Percentiles rank a stretch among this genome's conserved stretches.
phyloP scores from a whole-genome alignment of 2,113 vertebrate species.

The Notothenia rossii region DNA sequence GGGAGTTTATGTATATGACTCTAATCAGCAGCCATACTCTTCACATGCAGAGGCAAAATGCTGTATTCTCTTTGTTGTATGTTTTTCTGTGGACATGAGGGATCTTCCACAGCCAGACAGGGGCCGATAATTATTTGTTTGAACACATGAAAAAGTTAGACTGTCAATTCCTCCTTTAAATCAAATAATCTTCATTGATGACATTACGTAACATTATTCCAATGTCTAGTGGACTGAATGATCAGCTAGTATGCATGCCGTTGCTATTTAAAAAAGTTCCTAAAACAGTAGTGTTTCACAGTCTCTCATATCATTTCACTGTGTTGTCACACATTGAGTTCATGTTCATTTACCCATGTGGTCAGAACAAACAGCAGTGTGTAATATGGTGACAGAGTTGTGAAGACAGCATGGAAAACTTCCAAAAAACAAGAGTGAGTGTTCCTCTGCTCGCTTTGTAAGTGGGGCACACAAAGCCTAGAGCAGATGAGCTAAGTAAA shows the following conservation, averaged over 20 bases:
- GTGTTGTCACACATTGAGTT: constrained; percentile 7
- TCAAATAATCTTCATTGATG: neutral
- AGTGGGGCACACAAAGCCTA: constrained; percentile 77
- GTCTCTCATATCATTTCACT: constrained; percentile 29
- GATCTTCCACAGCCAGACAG: neutral
- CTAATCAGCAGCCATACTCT: constrained; percentile 25
- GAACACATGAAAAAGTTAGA: neutral
- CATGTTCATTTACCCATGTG: constrained; percentile 5
- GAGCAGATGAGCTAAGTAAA: constrained; percentile 76
- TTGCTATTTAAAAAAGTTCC: neutral
- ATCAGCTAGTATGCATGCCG: constrained; percentile 7
- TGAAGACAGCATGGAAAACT: constrained; percentile 42
- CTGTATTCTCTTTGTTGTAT: neutral
- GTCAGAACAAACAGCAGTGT: constrained; percentile 29
- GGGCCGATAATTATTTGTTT: no score
- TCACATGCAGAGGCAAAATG: constrained; percentile 5
- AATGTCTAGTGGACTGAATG: neutral
- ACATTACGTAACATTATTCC: neutral
- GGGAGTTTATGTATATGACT: constrained; percentile 33
- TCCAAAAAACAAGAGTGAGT: constrained; percentile 36
- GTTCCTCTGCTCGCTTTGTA: constrained; percentile 59
- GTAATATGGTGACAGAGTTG: constrained; percentile 20
- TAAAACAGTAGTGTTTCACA: constrained; percentile 3
- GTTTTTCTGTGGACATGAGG: neutral
- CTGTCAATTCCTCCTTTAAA: neutral